Percentiles rank a stretch among this genome's conserved stretches.
phyloP scores from a whole-genome alignment of 2,113 vertebrate species.

The Corynorhinus townsendii region DNA sequence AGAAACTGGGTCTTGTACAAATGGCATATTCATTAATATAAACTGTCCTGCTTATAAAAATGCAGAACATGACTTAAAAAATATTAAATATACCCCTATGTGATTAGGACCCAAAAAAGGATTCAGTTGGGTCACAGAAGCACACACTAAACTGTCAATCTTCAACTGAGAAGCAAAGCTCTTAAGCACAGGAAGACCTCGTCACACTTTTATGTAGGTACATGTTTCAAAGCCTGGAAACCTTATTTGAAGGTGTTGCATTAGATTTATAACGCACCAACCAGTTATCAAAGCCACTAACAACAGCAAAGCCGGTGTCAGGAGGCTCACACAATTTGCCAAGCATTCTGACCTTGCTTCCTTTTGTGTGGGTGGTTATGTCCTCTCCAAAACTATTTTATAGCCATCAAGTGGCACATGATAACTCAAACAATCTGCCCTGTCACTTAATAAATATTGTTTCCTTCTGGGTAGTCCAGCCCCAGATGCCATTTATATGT shows the following conservation, averaged over 20 bases:
- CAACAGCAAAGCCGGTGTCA: neutral
- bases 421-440: neutral
- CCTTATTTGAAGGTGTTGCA: neutral
- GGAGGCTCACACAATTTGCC: neutral
- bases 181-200: neutral
- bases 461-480: neutral
- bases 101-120: neutral
- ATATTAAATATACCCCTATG: neutral
- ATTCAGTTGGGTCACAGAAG: neutral
- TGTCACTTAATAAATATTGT: neutral
- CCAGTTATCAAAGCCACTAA: neutral
- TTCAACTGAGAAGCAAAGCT: neutral
- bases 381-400: neutral
- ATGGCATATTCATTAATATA: neutral
- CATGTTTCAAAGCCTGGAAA: neutral
- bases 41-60: neutral
- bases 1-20: neutral
- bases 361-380: neutral
- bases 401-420: neutral
- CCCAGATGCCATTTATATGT: neutral
- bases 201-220: neutral
- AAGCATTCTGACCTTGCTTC: neutral
- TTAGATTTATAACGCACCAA: neutral
- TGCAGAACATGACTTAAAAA: neutral
- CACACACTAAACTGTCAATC: neutral